Evolutionary conservation across 2,797 vertebrate species (phyloP).

Genomic region (Mormyrus proboscirostris): DNA sequence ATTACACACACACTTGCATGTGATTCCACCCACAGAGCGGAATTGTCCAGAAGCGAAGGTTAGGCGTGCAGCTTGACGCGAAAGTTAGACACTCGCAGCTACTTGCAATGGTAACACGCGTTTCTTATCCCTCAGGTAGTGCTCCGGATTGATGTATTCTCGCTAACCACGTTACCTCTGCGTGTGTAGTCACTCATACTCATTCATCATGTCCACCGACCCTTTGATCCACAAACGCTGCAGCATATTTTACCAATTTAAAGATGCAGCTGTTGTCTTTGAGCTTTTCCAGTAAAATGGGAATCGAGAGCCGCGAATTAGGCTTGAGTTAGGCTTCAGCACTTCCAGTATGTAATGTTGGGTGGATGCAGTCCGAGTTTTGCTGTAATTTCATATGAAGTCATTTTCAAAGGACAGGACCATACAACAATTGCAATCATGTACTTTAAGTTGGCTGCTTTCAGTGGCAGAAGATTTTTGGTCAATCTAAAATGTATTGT

Average conservation of each 20-base stretch:
- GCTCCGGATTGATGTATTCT: not conserved
- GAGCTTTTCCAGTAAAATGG: not conserved
- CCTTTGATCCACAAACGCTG: not conserved
- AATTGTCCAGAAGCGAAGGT: not conserved
- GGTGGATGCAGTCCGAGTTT: not conserved
- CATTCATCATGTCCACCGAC: not conserved
- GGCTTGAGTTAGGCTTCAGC: not conserved
- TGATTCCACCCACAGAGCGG: not conserved
- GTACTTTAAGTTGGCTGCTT: slow-evolving; percentile 33
- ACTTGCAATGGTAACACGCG: not conserved
- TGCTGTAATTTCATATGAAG: not conserved
- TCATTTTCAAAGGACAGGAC: not conserved
- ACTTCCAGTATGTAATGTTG: not conserved
- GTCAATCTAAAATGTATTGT: slow-evolving; percentile 43
- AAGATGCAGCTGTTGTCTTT: not conserved
- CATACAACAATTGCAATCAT: not conserved
- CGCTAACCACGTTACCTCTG: not conserved
- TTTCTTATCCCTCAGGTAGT: not conserved
- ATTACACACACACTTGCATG: not conserved
- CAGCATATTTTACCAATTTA: not conserved
- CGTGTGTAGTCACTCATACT: not conserved
- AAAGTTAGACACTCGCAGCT: not conserved
- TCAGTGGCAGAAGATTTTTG: slow-evolving; percentile 45
- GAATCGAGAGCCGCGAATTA: not conserved
- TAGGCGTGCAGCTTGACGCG: not conserved